Base-by-base conservation (phyloP, 2,113 vertebrate species). In the Thunnus thynnus region DNA sequence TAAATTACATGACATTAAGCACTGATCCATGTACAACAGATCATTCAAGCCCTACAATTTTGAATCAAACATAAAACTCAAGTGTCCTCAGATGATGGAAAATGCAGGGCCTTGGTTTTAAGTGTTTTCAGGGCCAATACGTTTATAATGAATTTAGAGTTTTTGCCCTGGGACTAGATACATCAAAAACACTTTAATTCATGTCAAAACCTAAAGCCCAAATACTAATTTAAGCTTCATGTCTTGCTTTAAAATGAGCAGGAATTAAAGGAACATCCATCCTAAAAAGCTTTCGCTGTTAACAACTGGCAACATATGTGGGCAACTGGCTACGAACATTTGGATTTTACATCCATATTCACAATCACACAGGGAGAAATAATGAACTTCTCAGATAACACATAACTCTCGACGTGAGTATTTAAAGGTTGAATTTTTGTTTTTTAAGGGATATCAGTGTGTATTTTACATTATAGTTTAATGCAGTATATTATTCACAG, bases 171-270 rank as follows among this genome's bases (percentile, higher is more conserved):
- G 48, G 64, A 61, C 20, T 13, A 71, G 13, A 62, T 13, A 69
- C 52, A 62, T 82, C 30, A 61, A 65, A 84, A 66, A n/a, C 18
- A 55, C n/a, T 78, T 36, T 32, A 63, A 64, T 79, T 69, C 18
- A 32, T 63, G 69, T 74, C 69, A 73, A 11, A 57, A 41, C 17
- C 36, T 13, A 11, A 9, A 50, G 52, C 22, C 54, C 80, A 22
- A 58, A 12, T 18, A 14, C 13, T 55, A 10, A 47, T 51, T 4
- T 47, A 44, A 75, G 11, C 3, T 25, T 13, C 16, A 80, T 11
- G 20, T 30, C 61, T 55, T 50, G 56, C 56, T 64, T 71, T 44
- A 30, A 50, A 72, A 47, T 70, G 48, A 58, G 47, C 50, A 50
- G 9, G 18, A 75, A 79, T 76, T 72, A 61, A 66, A 76, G 65